Evolutionary conservation across 1,140 invertebrate genomes (phyloP).

Genomic region (Drosophila lini): DNA sequence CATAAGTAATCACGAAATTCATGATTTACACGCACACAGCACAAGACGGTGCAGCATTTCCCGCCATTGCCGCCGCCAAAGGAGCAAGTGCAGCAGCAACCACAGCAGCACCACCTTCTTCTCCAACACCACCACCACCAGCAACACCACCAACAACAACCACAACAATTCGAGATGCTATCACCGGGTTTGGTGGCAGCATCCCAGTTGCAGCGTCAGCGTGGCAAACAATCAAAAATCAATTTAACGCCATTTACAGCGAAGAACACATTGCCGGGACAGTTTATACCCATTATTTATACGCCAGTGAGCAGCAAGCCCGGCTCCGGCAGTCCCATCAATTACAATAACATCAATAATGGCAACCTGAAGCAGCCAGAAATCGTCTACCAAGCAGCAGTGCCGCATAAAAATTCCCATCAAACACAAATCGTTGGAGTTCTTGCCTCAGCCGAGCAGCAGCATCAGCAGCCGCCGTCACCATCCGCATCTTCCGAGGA

Average conservation of each 20-base stretch:
- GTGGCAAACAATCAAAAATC: conserved; percentile 82
- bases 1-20: conserved; percentile 65
- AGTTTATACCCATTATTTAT: conserved; percentile 83
- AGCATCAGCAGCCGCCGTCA: background rate
- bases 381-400: conserved; percentile 57
- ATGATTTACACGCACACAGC: conserved; percentile 73
- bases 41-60: conserved; percentile 82
- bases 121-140: conserved; percentile 20
- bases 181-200: conserved; percentile 27
- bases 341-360: conserved; percentile 75
- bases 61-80: conserved; percentile 61
- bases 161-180: conserved; percentile 46
- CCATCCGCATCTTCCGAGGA: conserved; percentile 39
- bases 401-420: conserved; percentile 72
- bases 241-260: conserved; percentile 84
- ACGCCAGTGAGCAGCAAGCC: conserved; percentile 68
- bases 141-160: conserved; percentile 11
- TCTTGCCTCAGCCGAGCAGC: conserved; percentile 40
- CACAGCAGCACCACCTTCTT: conserved; percentile 39
- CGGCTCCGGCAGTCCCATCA: conserved; percentile 53
- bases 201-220: conserved; percentile 57
- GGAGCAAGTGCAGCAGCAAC: conserved; percentile 36
- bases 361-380: conserved; percentile 63
- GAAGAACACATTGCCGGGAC: conserved; percentile 82
- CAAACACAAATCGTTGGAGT: conserved; percentile 70